Conservation (phyloP, 30 jellyfish, hydroid and myxozoan genomes). For the Aurelia sp. region DNA sequence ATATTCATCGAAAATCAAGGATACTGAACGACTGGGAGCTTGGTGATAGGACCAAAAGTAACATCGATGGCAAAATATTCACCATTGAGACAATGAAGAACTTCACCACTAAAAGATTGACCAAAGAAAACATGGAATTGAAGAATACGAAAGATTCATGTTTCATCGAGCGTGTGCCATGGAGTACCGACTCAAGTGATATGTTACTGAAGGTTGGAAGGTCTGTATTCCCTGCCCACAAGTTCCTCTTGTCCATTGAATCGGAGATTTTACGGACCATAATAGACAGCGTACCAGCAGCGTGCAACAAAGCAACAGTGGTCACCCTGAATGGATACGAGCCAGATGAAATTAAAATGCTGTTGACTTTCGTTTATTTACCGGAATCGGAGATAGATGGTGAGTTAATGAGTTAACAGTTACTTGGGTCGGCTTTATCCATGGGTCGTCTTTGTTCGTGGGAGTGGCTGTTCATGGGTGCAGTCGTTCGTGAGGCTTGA, state of each 20-base stretch:
- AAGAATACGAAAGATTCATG: neutral
- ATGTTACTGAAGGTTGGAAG: slow-evolving; percentile 58
- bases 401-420: neutral
- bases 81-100: slow-evolving; percentile 62
- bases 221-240: slow-evolving; percentile 65
- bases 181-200: slow-evolving; percentile 61
- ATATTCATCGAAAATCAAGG: slow-evolving; percentile 19
- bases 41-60: neutral
- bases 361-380: slow-evolving; percentile 51
- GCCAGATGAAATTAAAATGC: slow-evolving; percentile 62
- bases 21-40: slow-evolving; percentile 7
- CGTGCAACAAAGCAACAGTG: slow-evolving; percentile 29
- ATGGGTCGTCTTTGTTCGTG: no score
- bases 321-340: slow-evolving; percentile 75
- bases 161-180: slow-evolving; percentile 50
- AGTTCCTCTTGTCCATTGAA: slow-evolving; percentile 52
- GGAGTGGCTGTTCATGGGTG: no score
- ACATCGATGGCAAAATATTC: slow-evolving; percentile 17
- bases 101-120: neutral
- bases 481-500: no score
- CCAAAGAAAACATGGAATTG: neutral
- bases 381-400: slow-evolving; percentile 68
- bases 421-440: no score
- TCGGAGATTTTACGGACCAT: slow-evolving; percentile 69
- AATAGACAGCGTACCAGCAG: slow-evolving; percentile 58